Conservation (phyloP, 2,797 vertebrate species). For the Enteromius paludinosus region DNA sequence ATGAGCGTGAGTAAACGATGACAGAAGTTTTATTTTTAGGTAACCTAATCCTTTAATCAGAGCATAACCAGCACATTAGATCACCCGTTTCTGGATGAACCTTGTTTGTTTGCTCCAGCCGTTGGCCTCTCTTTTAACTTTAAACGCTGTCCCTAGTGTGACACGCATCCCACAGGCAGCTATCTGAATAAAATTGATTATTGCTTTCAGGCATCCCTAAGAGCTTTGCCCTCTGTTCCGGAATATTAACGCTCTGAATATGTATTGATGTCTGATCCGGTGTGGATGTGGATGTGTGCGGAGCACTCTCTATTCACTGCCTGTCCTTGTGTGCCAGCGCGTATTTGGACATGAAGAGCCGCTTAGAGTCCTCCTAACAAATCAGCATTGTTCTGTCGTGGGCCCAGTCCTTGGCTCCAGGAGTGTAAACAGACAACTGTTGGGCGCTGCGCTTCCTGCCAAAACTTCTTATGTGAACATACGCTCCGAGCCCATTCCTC, state of each 20-base stretch:
- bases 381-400: slow-evolving; percentile 60
- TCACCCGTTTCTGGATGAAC: not conserved
- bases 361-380: slow-evolving; percentile 58
- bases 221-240: slow-evolving; percentile 39
- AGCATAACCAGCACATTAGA: slow-evolving; percentile 11
- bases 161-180: slow-evolving; percentile 3
- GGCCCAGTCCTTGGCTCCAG: slow-evolving; percentile 52
- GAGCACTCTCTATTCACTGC: slow-evolving; percentile 32
- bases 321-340: slow-evolving; percentile 51
- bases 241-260: slow-evolving; percentile 42
- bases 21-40: slow-evolving; percentile 3
- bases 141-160: not conserved
- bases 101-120: slow-evolving; percentile 15
- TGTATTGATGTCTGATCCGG: slow-evolving; percentile 26
- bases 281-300: not conserved
- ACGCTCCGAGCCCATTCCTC: slow-evolving; percentile 43
- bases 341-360: slow-evolving; percentile 52
- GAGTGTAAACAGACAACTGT: slow-evolving; percentile 60
- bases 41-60: not conserved
- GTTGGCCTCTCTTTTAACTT: slow-evolving; percentile 1
- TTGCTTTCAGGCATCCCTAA: slow-evolving; percentile 42
- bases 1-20: not conserved
- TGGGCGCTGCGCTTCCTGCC: slow-evolving; percentile 44
- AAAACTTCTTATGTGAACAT: slow-evolving; percentile 49
- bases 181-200: slow-evolving; percentile 48